Conservation (phyloP, 2,797 vertebrate species). For the Lacerta agilis region DNA sequence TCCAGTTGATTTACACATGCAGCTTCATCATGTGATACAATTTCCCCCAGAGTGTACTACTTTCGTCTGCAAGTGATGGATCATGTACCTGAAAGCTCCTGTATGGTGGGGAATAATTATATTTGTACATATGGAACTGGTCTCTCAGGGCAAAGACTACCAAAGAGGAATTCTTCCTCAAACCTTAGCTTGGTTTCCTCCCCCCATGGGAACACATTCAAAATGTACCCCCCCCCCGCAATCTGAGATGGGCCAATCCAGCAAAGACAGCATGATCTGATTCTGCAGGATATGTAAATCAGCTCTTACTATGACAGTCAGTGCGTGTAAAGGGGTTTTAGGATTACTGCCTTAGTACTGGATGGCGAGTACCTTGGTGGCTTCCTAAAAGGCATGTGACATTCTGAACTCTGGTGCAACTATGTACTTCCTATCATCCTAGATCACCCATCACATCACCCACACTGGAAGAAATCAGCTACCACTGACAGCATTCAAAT, state of each 20-base stretch:
- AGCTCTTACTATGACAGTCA: neutral
- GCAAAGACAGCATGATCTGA: neutral
- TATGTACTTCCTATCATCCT: constrained; percentile 26
- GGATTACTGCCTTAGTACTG: neutral
- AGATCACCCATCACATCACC: neutral
- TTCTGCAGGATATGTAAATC: neutral
- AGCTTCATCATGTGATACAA: neutral
- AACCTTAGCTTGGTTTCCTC: constrained; percentile 2
- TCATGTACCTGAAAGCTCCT: neutral
- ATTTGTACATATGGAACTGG: neutral
- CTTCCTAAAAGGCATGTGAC: neutral
- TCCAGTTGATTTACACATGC: neutral
- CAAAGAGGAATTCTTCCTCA: neutral
- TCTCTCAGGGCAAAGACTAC: neutral
- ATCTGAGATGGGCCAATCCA: neutral
- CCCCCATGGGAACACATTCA: neutral
- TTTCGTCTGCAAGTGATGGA: neutral
- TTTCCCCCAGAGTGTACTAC: neutral
- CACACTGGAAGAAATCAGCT: constrained; percentile 21
- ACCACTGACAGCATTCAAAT: constrained; percentile 26
- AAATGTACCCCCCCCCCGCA: neutral
- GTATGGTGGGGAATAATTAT: neutral
- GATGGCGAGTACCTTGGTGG: neutral
- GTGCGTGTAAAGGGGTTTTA: neutral
- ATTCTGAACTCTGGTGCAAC: neutral